phyloP scores from a whole-genome alignment of 2,888 invertebrate genomes.

The Cryptus viduatorius region DNA sequence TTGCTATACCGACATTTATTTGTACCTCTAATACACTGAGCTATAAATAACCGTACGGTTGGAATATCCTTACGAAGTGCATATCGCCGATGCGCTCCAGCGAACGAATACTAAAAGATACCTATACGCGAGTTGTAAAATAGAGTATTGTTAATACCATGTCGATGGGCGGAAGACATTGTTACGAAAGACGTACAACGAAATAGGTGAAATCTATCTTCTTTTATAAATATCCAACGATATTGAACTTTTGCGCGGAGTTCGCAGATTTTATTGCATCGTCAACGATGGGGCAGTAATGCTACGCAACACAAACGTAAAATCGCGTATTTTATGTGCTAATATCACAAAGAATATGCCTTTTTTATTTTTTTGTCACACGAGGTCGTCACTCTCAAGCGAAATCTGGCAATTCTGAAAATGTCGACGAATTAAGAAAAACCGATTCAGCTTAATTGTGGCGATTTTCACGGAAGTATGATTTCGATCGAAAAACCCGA shows the following conservation, averaged over 20 bases:
- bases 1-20: constrained; percentile 85
- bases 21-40: constrained; percentile 82
- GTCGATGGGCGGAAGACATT: constrained; percentile 33
- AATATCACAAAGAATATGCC: too few species aligned
- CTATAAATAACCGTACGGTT: constrained; percentile 83
- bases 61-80: constrained; percentile 71
- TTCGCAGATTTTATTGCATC: too few species aligned
- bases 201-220: background rate
- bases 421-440: too few species aligned
- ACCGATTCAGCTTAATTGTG: too few species aligned
- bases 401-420: too few species aligned
- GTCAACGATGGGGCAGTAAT: too few species aligned
- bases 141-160: background rate
- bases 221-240: background rate
- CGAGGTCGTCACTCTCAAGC: too few species aligned
- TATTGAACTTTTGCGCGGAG: background rate
- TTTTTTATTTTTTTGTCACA: too few species aligned
- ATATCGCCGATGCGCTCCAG: constrained; percentile 50
- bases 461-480: too few species aligned
- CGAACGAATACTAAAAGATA: constrained; percentile 19
- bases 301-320: too few species aligned
- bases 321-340: too few species aligned
- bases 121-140: constrained; percentile 1
- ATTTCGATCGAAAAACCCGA: too few species aligned
- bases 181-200: constrained; percentile 40